Conservation (phyloP, 2,797 vertebrate genomes). For the Xerus rutilus region DNA sequence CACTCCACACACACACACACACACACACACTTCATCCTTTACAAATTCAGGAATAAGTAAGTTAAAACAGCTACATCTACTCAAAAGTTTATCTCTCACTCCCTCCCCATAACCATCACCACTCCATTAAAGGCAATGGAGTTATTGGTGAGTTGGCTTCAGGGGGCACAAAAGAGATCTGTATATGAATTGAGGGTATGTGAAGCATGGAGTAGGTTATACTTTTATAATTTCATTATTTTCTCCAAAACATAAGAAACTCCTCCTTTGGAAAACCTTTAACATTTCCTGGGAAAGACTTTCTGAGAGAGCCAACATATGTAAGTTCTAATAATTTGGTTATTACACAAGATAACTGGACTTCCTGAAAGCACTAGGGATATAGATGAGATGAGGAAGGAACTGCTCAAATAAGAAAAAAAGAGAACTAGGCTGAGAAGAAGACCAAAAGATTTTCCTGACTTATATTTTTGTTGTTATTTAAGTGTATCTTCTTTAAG, state of each 20-base stretch:
- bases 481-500: not conserved
- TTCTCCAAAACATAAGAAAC: slow-evolving; percentile 23
- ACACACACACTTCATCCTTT: slow-evolving; percentile 10
- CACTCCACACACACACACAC: not conserved
- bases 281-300: not conserved
- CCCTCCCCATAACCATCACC: not conserved
- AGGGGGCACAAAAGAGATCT: not conserved
- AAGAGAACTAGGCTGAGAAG: not conserved
- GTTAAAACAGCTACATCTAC: slow-evolving; percentile 17
- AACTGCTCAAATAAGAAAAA: not conserved
- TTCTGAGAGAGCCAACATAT: slow-evolving; percentile 5
- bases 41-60: slow-evolving; percentile 31
- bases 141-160: not conserved
- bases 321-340: not conserved
- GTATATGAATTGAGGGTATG: not conserved
- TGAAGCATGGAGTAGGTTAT: not conserved
- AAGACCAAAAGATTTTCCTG: not conserved
- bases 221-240: slow-evolving; percentile 10
- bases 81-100: slow-evolving; percentile 25
- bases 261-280: not conserved
- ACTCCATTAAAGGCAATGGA: not conserved
- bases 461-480: not conserved
- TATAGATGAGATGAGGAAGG: not conserved
- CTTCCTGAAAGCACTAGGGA: not conserved
- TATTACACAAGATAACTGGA: not conserved